Evolutionary conservation across 2,113 vertebrate species (phyloP), one percentile per base, ranked within the genome.

Genomic region (Leptocoma aspasia): DNA sequence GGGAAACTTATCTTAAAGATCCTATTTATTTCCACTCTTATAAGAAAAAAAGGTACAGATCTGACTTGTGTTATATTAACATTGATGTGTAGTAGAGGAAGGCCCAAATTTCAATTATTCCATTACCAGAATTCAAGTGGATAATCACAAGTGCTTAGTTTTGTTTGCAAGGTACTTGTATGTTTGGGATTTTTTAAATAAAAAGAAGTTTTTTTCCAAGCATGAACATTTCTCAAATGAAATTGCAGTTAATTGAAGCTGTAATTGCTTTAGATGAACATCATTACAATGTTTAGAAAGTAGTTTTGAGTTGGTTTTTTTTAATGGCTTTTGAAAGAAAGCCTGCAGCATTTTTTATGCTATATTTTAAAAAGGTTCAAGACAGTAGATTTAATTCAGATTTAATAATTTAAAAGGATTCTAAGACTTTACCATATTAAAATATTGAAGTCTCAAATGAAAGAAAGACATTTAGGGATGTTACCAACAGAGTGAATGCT

Each of bases 181-280:
- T 53, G 39, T 77, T 86, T 83, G 7, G 15, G 9, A 44, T 57
- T 80, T 87, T 66, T 77, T n/a, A 72, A 86, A 70, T 27, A 56
- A 87, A 91, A 82, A 10, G 10, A 83, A 42, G 2, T 6, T 68
- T 75, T 88, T 89, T 45, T 89, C 76, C 14, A 85, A 66, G 50
- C 8, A 44, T 35, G 80, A 70, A 47, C 35, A 45, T 53, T 92
- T 94, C 72, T 91, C 70, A 92, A 47, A 92, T 52, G 35, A 86
- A 94, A 95, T 59, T 91, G 68, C 23, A 35, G 56, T 90, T 96
- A 91, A 90, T 72, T 96, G 75, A 89, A 86, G 57, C 28, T 57
- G 76, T 86, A 94, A 87, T 90, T 94, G 42, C 87, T 94, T 89
- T 91, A 84, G 41, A 82, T 61, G 52, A 90, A 65, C 56, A 68